Percentiles rank a stretch among this genome's conserved stretches.
These are phyloP conservation scores for Metopolophium dirhodum DNA, from an alignment of 1,140 invertebrate species.

Conservation along the genomic window DNA sequence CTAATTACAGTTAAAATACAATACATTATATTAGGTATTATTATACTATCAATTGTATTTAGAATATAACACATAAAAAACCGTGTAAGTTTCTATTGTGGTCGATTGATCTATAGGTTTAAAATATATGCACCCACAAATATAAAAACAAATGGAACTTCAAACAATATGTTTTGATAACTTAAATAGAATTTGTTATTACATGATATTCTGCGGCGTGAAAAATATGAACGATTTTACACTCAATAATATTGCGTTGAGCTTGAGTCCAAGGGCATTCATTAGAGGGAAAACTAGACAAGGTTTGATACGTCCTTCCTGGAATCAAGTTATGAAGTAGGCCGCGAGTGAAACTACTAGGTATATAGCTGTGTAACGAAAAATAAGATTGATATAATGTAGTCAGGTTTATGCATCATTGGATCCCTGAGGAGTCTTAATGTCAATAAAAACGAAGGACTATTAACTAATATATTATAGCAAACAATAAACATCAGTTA, in stretches of 20 bases:
- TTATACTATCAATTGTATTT: neutral
- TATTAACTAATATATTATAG: neutral
- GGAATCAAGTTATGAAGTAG: neutral
- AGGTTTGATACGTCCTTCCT: neutral
- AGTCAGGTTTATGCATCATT: neutral
- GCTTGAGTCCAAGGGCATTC: neutral
- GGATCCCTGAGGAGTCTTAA: neutral
- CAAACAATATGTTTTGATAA: neutral
- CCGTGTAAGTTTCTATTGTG: neutral
- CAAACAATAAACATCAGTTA: neutral
- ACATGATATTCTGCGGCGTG: neutral
- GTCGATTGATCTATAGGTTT: neutral
- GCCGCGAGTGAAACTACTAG: neutral
- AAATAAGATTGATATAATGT: neutral
- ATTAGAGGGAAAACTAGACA: neutral
- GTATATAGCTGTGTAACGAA: neutral
- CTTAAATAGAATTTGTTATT: neutral
- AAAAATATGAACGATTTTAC: neutral
- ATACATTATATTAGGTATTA: neutral
- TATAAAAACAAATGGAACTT: neutral
- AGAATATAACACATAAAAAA: neutral
- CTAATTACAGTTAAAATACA: neutral
- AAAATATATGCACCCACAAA: neutral
- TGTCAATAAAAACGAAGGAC: neutral
- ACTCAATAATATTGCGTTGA: neutral